phyloP scores from a whole-genome alignment of 2,888 invertebrate species.

The Octodonta nipae region DNA sequence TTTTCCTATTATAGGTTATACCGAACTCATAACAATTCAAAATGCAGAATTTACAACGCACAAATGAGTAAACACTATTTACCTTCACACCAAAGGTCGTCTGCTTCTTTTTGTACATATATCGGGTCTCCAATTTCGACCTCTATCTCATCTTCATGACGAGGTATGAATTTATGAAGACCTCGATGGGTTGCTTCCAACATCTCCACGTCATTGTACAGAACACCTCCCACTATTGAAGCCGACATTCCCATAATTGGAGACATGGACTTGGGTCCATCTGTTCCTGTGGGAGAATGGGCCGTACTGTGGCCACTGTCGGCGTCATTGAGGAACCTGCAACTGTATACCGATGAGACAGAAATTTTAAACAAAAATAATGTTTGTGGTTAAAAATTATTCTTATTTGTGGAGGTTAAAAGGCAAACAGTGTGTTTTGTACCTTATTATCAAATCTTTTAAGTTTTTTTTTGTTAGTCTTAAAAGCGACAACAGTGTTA shows the following conservation, averaged over 20 bases:
- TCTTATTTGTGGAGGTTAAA: too few relatives aligned
- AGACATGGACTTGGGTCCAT: conserved; percentile 76
- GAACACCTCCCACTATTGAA: conserved; percentile 56
- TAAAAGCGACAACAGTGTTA: too few relatives aligned
- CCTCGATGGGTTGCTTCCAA: conserved; percentile 91
- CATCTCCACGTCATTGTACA: conserved; percentile 47
- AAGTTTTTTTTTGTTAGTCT: too few relatives aligned
- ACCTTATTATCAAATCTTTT: too few relatives aligned
- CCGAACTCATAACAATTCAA: neutral
- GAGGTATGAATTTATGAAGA: conserved; percentile 86
- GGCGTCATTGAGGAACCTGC: conserved; percentile 56
- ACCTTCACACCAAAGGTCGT: conserved; percentile 98
- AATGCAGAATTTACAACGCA: neutral
- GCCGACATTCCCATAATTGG: conserved; percentile 45
- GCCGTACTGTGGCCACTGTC: conserved; percentile 88
- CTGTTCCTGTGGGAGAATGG: conserved; percentile 63
- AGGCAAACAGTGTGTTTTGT: too few relatives aligned
- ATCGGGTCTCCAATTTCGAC: conserved; percentile 95
- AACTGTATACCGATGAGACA: too few relatives aligned
- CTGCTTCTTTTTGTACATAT: conserved; percentile 90
- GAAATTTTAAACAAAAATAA: too few relatives aligned
- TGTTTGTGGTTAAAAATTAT: too few relatives aligned
- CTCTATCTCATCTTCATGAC: conserved; percentile 90
- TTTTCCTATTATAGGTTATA: too few relatives aligned
- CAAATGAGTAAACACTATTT: conserved; percentile 11